Base-by-base conservation (phyloP, 2,113 vertebrate species). In the Vidua chalybeata region DNA sequence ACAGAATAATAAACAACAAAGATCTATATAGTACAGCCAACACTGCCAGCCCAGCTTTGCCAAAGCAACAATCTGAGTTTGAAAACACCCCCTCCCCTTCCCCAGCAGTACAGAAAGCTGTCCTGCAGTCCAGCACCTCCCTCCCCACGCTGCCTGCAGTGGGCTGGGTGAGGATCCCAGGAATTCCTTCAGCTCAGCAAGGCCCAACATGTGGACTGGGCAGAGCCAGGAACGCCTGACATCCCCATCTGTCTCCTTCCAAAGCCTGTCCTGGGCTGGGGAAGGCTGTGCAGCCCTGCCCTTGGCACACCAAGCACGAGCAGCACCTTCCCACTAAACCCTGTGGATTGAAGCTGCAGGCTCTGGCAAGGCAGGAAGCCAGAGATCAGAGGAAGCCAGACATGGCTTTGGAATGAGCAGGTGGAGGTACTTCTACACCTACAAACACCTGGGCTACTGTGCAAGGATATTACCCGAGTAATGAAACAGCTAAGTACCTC, bases 321-420 rank as follows among this genome's bases (percentile, higher is more conserved):
- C 4, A n/a, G 2, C 46, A 19, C 33, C 52, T 23, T 4, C 15
- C 3, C 1, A 5, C 24, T 18, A 1, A 30, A 2, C 30, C 0
- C 7, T 0, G 6, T 0, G 28, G 28, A 3, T 0, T 13, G 54
- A 8, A 28, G 58, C 28, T 27, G 61, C 4, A 5, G 48, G 16
- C 17, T 3, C 67, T 19, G 74, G 45, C 49, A 76, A 8, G 45
- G 71, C 56, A 43, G 41, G 18, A 28, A 15, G 3, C 2, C 10
- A 35, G 13, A 45, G 69, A 24, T 3, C 8, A 71, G 6, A 43
- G 51, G 2, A 39, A 45, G 45, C 7, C 15, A 49, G 27, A 3
- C 1, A 0, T 0, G 13, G 27, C 0, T 23, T 54, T 52, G 54
- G 21, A 61, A 26, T 1, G 46, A 74, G 49, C 14, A 28, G 31